Percentiles rank a stretch among this genome's conserved stretches.
Evolutionary conservation across 1,140 invertebrate genomes (phyloP).

Genomic region (Trichoplusia ni): DNA sequence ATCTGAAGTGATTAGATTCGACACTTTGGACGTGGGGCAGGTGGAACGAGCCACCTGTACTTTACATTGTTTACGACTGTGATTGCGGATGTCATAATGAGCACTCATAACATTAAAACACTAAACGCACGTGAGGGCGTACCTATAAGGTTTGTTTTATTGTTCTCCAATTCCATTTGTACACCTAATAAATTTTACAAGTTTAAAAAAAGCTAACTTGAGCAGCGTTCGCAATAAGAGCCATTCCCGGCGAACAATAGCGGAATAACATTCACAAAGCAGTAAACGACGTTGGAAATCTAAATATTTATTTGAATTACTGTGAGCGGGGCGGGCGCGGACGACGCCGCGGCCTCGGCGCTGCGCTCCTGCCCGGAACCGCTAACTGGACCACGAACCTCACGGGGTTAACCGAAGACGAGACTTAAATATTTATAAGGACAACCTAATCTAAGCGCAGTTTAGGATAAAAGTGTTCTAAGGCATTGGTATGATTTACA

Average conservation of each 20-base stretch:
- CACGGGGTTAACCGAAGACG: slow-evolving; percentile 42
- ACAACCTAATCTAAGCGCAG: slow-evolving; percentile 31
- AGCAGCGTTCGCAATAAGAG: slow-evolving; percentile 38
- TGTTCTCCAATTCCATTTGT: slow-evolving; percentile 15
- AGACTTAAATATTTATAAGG: slow-evolving; percentile 46
- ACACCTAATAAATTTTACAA: slow-evolving; percentile 50
- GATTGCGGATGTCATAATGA: slow-evolving; percentile 14
- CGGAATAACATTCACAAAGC: slow-evolving; percentile 43
- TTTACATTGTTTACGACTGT: slow-evolving; percentile 38
- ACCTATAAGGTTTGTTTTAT: slow-evolving; percentile 1
- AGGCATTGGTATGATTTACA: slow-evolving; percentile 29
- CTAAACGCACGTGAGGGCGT: slow-evolving; percentile 5
- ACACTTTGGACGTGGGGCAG: slow-evolving; percentile 54
- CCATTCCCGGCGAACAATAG: slow-evolving; percentile 44
- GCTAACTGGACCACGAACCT: slow-evolving; percentile 42
- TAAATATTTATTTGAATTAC: slow-evolving; percentile 57
- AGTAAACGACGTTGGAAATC: slow-evolving; percentile 45
- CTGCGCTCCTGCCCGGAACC: slow-evolving; percentile 43
- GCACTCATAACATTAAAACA: slow-evolving; percentile 6
- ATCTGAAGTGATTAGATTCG: slow-evolving; percentile 65
- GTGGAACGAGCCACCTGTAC: slow-evolving; percentile 44
- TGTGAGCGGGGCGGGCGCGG: slow-evolving; percentile 34
- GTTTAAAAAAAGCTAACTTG: slow-evolving; percentile 33
- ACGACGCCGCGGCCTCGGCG: slow-evolving; percentile 36
- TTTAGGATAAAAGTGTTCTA: slow-evolving; percentile 9